These are phyloP conservation scores for Cardiocondyla obscurior DNA, from an alignment of 1,140 invertebrate genomes.

Conservation along the genomic window DNA sequence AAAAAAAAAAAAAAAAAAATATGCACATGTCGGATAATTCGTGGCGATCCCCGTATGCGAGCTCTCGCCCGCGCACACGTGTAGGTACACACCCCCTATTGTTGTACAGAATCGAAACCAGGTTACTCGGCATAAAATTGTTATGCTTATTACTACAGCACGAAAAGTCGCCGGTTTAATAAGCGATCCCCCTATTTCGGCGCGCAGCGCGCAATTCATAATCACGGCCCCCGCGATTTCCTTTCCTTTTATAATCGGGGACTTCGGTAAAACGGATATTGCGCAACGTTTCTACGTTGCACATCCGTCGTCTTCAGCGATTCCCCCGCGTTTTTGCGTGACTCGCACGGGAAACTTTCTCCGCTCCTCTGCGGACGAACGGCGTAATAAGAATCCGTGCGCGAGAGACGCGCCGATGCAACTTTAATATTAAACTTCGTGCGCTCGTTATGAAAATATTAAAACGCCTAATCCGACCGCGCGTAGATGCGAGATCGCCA, in stretches of 20 bases:
- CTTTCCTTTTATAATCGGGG: conserved; percentile 61
- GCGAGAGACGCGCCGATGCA: not conserved
- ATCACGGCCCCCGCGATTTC: conserved; percentile 52
- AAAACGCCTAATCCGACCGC: not conserved
- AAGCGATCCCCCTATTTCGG: not conserved
- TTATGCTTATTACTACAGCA: conserved; percentile 6
- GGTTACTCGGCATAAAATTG: conserved; percentile 35
- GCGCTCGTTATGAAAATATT: not conserved
- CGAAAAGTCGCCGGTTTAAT: conserved; percentile 24
- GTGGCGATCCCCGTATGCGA: not conserved
- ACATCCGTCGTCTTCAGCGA: conserved; percentile 50
- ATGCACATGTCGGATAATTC: conserved; percentile 3
- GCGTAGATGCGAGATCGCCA: not conserved
- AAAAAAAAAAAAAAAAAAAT: too few relatives aligned
- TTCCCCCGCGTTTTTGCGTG: conserved; percentile 58
- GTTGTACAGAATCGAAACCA: conserved; percentile 25
- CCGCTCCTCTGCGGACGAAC: conserved; percentile 40
- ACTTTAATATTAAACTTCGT: not conserved
- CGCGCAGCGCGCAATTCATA: conserved; percentile 4
- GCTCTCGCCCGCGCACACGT: not conserved
- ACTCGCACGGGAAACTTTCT: conserved; percentile 68
- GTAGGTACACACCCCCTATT: conserved; percentile 28
- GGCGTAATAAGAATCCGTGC: conserved; percentile 11
- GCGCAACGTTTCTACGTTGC: conserved; percentile 54
- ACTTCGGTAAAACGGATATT: conserved; percentile 64